phyloP scores from a whole-genome alignment of 2,888 invertebrate genomes.

The Patella ulyssiponensis region DNA sequence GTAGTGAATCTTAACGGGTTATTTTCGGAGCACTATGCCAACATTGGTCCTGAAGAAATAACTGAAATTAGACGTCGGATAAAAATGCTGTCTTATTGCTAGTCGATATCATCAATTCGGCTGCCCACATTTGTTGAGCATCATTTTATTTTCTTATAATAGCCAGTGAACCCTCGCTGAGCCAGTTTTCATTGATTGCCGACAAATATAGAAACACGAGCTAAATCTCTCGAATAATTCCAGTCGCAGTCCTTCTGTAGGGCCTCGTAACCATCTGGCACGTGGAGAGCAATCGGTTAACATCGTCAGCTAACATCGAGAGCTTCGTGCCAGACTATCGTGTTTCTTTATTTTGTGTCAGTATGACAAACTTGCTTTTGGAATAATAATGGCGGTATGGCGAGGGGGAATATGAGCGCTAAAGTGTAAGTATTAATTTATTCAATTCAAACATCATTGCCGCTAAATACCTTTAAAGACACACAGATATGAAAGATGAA shows the following conservation, averaged over 20 bases:
- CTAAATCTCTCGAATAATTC: background rate
- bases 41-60: too few species aligned
- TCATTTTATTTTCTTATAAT: conserved; percentile 8
- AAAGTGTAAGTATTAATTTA: conserved; percentile 17
- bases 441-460: background rate
- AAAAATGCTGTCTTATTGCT: background rate
- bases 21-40: too few species aligned
- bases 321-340: too few species aligned
- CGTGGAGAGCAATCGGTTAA: background rate
- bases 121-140: conserved; percentile 6
- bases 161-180: background rate
- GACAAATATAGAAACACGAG: conserved; percentile 10
- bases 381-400: background rate
- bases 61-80: background rate
- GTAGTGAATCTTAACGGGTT: too few species aligned
- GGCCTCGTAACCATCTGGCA: background rate
- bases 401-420: conserved; percentile 18
- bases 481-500: too few species aligned
- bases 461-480: too few species aligned
- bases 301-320: background rate
- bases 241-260: background rate
- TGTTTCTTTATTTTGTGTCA: background rate
- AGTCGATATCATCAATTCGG: background rate
- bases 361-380: background rate
- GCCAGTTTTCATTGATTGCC: conserved; percentile 1